Base-by-base conservation (phyloP, 2,888 invertebrate genomes). In the Eupsilia transversa region DNA sequence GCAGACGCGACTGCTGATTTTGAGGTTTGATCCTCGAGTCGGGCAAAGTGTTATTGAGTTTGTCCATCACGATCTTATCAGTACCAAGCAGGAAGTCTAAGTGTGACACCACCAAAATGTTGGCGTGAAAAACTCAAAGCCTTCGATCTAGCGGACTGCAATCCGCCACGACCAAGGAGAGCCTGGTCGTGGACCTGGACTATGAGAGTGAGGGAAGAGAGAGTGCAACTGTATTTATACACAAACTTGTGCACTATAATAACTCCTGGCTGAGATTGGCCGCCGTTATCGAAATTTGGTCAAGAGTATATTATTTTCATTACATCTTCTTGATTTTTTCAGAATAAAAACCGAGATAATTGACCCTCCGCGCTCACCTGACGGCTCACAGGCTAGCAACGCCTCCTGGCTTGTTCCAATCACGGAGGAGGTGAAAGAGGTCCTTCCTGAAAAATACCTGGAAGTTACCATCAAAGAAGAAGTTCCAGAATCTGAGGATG, bases 401-500 rank as follows among this genome's bases (percentile, higher is more conserved):
- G 3, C 14, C 6, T 33, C 60, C 38, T 77, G 76, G 76, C 2
- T 56, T 5, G 76, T 77, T 41, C 80, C 76, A 1, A 49, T 77
- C 41, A 68, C 77, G n/a, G 14, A 78, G 12, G 83, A 78, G 52
- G 6, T 33, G 2, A 10, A 72, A 20, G 72, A 66, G 12, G 17
- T 65, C 0, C 35, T 57, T 3, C 60, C 77, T 0, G 70, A 52
- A 3, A n/a, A 12, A 0, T 75, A 27, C 33, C 3, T 84, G 0
- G 64, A 84, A 27, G 27, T 85, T 12, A 20, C 61, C 27, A 68
- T 86, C 5, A 61, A 79, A 46, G 56, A 60, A 1, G 71, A 77
- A 3, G 76, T 3, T 6, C 43, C 57, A 23, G 60, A 65, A 7
- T 20, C 52, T 14, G 33, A 61, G 0, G 14, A 79, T 27, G 80